A percentile compares a stretch with the other conserved stretches of the same genome.
Evolutionary conservation across 2,888 invertebrate species (phyloP).

Genomic region (Nomada fabriciana): DNA sequence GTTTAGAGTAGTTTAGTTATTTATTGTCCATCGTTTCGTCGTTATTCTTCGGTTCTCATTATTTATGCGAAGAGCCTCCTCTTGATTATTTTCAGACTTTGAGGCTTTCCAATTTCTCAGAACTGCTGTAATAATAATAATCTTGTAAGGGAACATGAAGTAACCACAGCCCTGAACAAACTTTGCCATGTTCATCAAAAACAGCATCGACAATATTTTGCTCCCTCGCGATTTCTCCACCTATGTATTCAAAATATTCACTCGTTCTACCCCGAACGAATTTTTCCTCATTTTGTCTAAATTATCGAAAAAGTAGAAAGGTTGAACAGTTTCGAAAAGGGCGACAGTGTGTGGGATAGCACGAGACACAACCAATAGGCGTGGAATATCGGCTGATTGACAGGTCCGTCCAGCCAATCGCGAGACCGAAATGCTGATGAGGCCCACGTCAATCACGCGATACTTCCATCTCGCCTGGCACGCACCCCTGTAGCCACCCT

Average conservation of each 20-base stretch:
- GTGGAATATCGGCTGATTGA: conserved; percentile 89
- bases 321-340: conserved; percentile 32
- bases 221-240: no score
- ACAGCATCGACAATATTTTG: no score
- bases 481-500: conserved; percentile 57
- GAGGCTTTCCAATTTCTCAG: no score
- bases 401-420: conserved; percentile 92
- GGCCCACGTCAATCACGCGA: conserved; percentile 90
- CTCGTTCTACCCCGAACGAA: no score
- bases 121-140: no score
- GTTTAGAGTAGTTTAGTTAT: conserved; percentile 42
- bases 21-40: conserved; percentile 50
- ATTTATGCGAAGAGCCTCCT: background rate
- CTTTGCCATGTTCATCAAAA: no score
- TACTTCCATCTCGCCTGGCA: conserved; percentile 81
- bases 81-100: background rate
- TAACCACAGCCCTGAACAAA: no score
- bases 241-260: no score
- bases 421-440: conserved; percentile 91
- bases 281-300: no score
- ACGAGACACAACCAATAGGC: conserved; percentile 84
- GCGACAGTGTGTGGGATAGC: conserved; percentile 46
- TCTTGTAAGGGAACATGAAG: no score
- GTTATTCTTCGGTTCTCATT: conserved; percentile 34
- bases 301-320: no score